Conservation (phyloP, 2,113 vertebrate species). For the Phrynocephalus versicolor region DNA sequence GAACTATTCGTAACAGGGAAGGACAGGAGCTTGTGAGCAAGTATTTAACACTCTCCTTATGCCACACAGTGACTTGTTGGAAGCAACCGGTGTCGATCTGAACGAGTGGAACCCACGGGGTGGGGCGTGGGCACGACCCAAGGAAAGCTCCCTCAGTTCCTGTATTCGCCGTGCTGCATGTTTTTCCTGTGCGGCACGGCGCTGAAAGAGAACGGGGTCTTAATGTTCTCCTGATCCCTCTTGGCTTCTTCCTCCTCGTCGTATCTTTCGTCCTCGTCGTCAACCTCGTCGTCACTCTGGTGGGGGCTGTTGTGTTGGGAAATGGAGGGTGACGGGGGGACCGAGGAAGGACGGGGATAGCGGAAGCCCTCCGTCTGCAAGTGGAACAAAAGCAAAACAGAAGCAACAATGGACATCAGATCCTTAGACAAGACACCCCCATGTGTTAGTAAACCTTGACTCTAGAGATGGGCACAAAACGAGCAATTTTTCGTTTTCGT, state of each 20-base stretch:
- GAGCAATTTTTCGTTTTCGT: too few relatives aligned
- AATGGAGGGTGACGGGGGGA: conserved; percentile 91
- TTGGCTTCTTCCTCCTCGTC: conserved; percentile 93
- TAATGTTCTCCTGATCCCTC: conserved; percentile 91
- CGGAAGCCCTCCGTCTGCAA: conserved; percentile 89
- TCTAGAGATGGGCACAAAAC: too few relatives aligned
- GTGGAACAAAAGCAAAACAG: conserved; percentile 12
- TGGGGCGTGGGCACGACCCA: background rate
- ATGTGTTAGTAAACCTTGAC: too few relatives aligned
- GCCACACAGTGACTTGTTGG: conserved; percentile 14
- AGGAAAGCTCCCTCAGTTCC: conserved; percentile 65
- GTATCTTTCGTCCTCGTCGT: conserved; percentile 82
- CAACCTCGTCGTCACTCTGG: conserved; percentile 83
- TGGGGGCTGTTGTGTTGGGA: conserved; percentile 91
- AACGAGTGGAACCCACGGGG: background rate
- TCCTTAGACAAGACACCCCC: too few relatives aligned
- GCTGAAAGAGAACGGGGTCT: conserved; percentile 80
- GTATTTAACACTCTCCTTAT: conserved; percentile 32
- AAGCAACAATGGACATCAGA: too few relatives aligned
- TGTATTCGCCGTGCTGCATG: conserved; percentile 81
- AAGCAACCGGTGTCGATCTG: conserved; percentile 29
- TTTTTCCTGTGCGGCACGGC: conserved; percentile 76
- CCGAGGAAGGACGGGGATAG: conserved; percentile 88
- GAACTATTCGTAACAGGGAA: conserved; percentile 42
- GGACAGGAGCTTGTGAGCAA: conserved; percentile 14